Base-by-base conservation (phyloP, 2,797 vertebrate species). In the Hoplostethus mediterraneus region DNA sequence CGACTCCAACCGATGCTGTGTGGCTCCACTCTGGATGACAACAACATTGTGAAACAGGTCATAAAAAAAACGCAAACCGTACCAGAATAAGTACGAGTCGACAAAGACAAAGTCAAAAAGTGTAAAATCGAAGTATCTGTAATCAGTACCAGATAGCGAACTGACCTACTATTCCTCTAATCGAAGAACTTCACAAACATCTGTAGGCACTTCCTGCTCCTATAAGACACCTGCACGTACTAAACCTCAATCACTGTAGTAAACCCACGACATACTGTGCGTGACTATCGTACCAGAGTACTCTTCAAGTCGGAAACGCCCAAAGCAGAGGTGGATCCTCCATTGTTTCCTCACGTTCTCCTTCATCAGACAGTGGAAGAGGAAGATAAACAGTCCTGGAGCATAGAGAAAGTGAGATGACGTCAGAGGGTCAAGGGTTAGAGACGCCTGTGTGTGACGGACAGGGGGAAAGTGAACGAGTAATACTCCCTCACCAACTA, bases 341-440 rank as follows among this genome's bases (percentile, higher is more conserved):
- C 92, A 94, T 70, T 95, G 91, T 56, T 90, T 93, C 30, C 92
- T 89, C 14, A 94, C 94, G 0, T 94, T 94, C 68, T 95, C 93
- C 85, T 93, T 94, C 93, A 94, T 93, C 63, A 94, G 83, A 70
- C 94, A 95, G 86, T 94, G 92, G 61, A 95, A 94, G 64, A 94
- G n/a, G 49, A 95, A 94, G 70, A 95, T 92, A 51, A 95, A 94
- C 74, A 94, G 86, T 38, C 94, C 93, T 95, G 79, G 0, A 90
- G 79, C 30, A 71, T n/a, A 42, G 71, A 5, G 69, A 49, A 57
- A 77, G 17, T 11, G 38, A 62, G 10, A 67, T 36, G 12, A 55
- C 8, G 44, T 40, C 16, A 4, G 28, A 28, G 28, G 30, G 25
- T 47, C 17, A 9, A 42, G 40, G 40, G 3, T 42, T 42, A 42